Evolutionary conservation across 2,797 vertebrate species (phyloP).

Genomic region (Acanthurus lineatus): DNA sequence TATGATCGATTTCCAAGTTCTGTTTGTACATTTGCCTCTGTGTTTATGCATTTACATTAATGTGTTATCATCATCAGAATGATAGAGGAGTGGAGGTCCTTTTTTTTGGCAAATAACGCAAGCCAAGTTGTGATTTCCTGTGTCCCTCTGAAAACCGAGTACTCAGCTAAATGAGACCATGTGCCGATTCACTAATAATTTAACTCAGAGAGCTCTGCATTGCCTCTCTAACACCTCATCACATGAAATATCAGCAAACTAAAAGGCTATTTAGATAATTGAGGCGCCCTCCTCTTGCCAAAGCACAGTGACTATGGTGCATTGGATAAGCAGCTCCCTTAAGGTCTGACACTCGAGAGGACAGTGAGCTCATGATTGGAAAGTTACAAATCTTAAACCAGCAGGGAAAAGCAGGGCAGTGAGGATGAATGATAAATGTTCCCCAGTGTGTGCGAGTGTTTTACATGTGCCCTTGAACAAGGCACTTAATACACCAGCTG

Average conservation of each 20-base stretch:
- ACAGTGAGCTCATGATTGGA: slow-evolving; percentile 2
- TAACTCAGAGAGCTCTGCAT: slow-evolving; percentile 2
- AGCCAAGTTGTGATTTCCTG: slow-evolving; percentile 24
- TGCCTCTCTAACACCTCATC: slow-evolving; percentile 32
- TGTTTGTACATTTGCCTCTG: slow-evolving; percentile 39
- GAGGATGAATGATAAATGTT: slow-evolving; percentile 6
- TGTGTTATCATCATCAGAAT: slow-evolving; percentile 33
- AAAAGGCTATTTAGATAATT: slow-evolving; percentile 32
- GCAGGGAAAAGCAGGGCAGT: slow-evolving; percentile 20
- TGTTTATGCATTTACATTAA: slow-evolving; percentile 49
- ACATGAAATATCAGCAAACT: slow-evolving; percentile 25
- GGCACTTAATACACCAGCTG: background rate
- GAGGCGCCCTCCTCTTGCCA: slow-evolving; percentile 2
- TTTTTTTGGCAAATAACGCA: slow-evolving; percentile 15
- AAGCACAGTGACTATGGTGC: slow-evolving; percentile 5
- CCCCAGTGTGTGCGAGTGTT: background rate
- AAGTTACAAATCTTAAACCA: slow-evolving; percentile 32
- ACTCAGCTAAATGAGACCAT: slow-evolving; percentile 22
- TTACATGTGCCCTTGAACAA: background rate
- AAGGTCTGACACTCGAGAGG: slow-evolving; percentile 18
- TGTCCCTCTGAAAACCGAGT: slow-evolving; percentile 17
- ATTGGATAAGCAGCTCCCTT: slow-evolving; percentile 8
- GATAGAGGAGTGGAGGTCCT: slow-evolving; percentile 32
- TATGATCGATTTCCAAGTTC: slow-evolving; percentile 46
- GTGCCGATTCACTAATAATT: slow-evolving; percentile 14